Percentiles rank a stretch among this genome's conserved stretches.
Conservation (phyloP, 2,113 vertebrate species). For the Odocoileus virginianus region DNA sequence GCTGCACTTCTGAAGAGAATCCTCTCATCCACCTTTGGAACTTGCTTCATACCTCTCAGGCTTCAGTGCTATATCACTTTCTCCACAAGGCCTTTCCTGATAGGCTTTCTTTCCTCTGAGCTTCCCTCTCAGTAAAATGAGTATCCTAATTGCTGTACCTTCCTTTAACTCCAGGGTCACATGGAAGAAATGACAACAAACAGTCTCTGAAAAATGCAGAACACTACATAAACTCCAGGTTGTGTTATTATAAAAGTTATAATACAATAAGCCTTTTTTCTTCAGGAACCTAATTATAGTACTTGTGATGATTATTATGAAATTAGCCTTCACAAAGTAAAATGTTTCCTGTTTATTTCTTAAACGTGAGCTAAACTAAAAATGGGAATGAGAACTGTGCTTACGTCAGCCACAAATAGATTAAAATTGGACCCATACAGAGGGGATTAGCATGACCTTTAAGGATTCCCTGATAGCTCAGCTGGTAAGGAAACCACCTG, state of each 20-base stretch:
- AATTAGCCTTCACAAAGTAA: constrained; percentile 33
- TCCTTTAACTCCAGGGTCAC: not conserved
- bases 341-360: not conserved
- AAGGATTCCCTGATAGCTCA: not conserved
- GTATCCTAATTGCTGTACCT: not conserved
- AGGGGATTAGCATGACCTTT: not conserved
- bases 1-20: not conserved
- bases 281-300: not conserved
- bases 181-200: not conserved
- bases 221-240: not conserved
- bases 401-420: not conserved
- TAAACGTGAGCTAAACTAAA: constrained; percentile 30
- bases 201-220: constrained; percentile 19
- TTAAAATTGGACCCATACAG: not conserved
- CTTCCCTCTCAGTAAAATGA: not conserved
- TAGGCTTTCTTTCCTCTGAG: not conserved
- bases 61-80: not conserved
- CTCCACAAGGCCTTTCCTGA: not conserved
- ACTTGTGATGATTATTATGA: constrained; percentile 5
- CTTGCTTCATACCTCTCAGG: not conserved
- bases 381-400: not conserved
- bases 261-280: not conserved
- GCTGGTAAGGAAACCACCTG: not conserved
- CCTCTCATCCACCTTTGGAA: not conserved
- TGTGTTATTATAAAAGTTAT: not conserved